phyloP scores from a whole-genome alignment of 53 echinoderm and acorn worm genomes.

The Hippasteria phrygiana region DNA sequence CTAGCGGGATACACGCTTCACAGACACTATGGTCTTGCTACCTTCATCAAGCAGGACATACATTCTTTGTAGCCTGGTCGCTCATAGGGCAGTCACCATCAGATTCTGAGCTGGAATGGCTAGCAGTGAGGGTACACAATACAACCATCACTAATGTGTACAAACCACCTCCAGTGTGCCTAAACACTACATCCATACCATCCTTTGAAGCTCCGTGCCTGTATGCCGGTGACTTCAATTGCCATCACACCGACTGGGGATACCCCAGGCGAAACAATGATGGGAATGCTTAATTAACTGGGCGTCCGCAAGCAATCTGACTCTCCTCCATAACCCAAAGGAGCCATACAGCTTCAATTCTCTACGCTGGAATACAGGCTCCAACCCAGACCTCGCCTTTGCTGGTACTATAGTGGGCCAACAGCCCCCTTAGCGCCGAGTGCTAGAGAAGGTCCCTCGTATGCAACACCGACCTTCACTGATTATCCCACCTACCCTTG shows the following conservation, averaged over 20 bases:
- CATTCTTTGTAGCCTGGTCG: background rate
- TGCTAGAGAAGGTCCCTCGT: conserved; percentile 35
- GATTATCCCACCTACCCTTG: background rate
- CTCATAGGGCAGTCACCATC: background rate
- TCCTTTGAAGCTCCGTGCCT: background rate
- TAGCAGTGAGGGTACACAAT: background rate
- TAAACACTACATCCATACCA: background rate
- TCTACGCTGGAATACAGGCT: background rate
- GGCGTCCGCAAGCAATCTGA: background rate
- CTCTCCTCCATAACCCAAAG: background rate
- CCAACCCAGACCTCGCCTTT: conserved; percentile 37
- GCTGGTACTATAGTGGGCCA: background rate
- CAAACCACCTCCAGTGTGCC: conserved; percentile 16
- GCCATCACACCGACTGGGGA: conserved; percentile 1
- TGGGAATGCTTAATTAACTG: background rate
- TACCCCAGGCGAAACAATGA: background rate
- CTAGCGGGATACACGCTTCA: no score
- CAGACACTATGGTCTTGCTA: no score
- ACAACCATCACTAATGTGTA: conserved; percentile 24
- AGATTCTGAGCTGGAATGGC: conserved; percentile 6
- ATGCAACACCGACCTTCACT: conserved; percentile 9
- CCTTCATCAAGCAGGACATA: background rate
- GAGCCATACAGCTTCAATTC: background rate
- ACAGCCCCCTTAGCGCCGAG: background rate
- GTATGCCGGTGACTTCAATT: conserved; percentile 34